Percentiles rank a stretch among this genome's conserved stretches.
These are phyloP conservation scores for Piscicola geometra DNA, from an alignment of 2,888 invertebrate species.

Conservation along the genomic window DNA sequence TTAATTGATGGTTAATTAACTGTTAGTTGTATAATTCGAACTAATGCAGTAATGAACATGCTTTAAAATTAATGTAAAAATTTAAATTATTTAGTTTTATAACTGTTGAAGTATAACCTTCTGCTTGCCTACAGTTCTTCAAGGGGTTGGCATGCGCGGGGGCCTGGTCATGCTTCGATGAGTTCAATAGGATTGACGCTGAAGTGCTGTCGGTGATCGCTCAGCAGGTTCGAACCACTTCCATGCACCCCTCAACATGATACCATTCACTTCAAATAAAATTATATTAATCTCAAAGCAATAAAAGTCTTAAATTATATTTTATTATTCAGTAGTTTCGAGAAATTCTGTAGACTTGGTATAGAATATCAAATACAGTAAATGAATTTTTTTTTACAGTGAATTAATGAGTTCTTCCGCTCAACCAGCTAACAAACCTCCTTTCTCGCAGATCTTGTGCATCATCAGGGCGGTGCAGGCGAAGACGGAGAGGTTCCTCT, in stretches of 20 bases:
- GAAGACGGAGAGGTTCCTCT: slow-evolving; percentile 65
- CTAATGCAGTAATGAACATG: background rate
- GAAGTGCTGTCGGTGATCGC: slow-evolving; percentile 81
- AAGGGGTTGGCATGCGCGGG: slow-evolving; percentile 78
- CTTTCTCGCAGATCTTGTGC: slow-evolving; percentile 67
- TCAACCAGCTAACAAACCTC: no score
- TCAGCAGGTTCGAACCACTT: slow-evolving; percentile 69
- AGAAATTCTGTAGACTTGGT: background rate
- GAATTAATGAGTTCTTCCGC: no score
- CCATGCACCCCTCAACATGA: background rate
- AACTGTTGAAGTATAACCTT: no score
- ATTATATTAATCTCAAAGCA: background rate
- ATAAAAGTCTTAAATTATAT: no score
- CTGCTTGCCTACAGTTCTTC: no score
- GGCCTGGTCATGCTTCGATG: slow-evolving; percentile 83
- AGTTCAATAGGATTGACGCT: slow-evolving; percentile 81
- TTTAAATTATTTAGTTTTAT: background rate
- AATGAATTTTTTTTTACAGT: no score
- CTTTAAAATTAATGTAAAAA: background rate
- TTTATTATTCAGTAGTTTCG: no score
- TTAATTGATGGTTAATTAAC: background rate
- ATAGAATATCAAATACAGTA: no score
- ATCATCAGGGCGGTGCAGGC: slow-evolving; percentile 72
- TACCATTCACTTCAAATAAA: background rate
- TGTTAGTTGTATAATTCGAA: background rate